Evolutionary conservation across 2,113 vertebrate species (phyloP), one percentile per base, ranked within the genome.

Genomic region (Aythya baeri): DNA sequence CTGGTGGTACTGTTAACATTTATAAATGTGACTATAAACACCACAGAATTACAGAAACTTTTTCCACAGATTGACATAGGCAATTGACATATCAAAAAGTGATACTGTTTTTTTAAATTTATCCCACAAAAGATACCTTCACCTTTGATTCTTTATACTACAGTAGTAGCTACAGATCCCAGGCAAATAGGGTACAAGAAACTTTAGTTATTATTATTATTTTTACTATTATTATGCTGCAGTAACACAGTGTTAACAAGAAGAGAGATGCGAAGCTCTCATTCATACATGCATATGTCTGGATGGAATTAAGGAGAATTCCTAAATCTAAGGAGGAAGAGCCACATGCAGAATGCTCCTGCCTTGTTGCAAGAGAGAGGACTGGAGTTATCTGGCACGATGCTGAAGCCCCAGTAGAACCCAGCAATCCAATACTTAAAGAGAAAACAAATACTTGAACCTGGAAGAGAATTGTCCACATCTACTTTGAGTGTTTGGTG

Each of bases 361-460:
- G 72, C 31, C 36, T 87, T 73, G 46, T 58, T 89, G 78, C 63
- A 79, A 87, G 71, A 91, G 68, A 94, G 31, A 90, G 43, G 52
- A 85, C 72, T 89, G 78, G 63, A 94, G 74, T 92, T 91, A 94
- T 94, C 62, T 86, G 83, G 81, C 91, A 87, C 2, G 6, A 91
- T 80, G 93, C 91, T 96, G 93, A 88, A 97, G 91, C 94, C 94
- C 92, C 96, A 94, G 93, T 75, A 94, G 93, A 96, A 96, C 91
- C 93, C 95, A 96, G 95, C 93, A 97, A 96, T 95, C 81, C 93
- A 97, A 89, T 66, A 92, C 93, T 95, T 93, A 95, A 95, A 89
- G 74, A 94, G 63, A 94, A 97, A 95, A 94, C 71, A 74, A 97
- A 96, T 95, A 97, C 93, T 97, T 97, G 85, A 96, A 97, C 91